phyloP scores from a whole-genome alignment of 2,113 vertebrate genomes.

The Haliaeetus leucogaster region DNA sequence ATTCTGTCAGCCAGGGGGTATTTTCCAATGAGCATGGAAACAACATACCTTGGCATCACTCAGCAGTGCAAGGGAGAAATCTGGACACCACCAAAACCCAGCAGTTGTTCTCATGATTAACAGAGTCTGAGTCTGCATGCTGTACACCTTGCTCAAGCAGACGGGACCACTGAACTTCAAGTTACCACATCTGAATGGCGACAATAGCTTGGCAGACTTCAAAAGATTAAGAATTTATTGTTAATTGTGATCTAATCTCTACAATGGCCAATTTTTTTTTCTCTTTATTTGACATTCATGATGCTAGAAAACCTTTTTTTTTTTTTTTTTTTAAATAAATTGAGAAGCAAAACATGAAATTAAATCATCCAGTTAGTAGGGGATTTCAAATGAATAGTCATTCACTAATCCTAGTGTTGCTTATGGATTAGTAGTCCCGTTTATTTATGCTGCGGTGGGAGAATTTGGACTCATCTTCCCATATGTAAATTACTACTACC shows the following conservation, averaged over 20 bases:
- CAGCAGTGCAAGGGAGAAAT: not conserved
- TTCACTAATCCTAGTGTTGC: not conserved
- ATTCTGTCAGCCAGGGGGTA: not conserved
- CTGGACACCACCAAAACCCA: not conserved
- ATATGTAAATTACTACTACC: not conserved
- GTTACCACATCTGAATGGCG: not conserved
- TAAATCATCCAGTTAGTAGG: not conserved
- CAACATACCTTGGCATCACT: not conserved
- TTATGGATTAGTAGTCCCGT: not conserved
- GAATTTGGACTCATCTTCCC: not conserved
- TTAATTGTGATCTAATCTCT: not conserved
- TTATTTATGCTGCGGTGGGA: not conserved
- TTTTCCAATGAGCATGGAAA: not conserved
- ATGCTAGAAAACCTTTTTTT: not conserved
- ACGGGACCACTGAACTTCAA: not conserved
- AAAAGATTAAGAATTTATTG: not conserved
- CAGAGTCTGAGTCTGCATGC: not conserved
- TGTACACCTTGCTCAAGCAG: not conserved
- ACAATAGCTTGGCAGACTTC: not conserved
- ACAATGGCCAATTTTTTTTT: not conserved
- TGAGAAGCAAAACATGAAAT: not conserved
- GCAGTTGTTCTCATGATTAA: not conserved
- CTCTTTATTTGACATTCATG: not conserved
- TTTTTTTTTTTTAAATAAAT: not conserved
- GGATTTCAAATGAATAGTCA: not conserved